Conservation (phyloP, 2,888 invertebrate species). For the Philonicus albiceps region DNA sequence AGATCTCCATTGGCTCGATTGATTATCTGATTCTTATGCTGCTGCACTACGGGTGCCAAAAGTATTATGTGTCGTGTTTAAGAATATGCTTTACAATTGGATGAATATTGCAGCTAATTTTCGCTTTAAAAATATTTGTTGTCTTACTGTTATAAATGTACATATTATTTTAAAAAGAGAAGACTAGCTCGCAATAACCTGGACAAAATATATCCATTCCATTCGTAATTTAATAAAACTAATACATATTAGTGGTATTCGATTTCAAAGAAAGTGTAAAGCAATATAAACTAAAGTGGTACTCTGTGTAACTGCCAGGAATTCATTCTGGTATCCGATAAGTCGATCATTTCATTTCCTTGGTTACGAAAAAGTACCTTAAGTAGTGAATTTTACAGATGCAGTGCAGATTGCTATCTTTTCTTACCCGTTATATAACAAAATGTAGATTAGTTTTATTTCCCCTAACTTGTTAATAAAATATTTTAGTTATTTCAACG, state of each 20-base stretch:
- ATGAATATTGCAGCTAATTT: neutral
- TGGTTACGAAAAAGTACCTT: neutral
- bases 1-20: neutral
- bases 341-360: neutral
- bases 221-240: neutral
- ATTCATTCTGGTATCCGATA: neutral
- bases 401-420: neutral
- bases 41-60: neutral
- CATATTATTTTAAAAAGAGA: neutral
- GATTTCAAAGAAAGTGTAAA: neutral
- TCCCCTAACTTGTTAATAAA: neutral
- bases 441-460: neutral
- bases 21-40: neutral
- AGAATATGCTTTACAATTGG: too few relatives aligned
- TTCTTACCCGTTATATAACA: neutral
- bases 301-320: neutral
- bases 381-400: neutral
- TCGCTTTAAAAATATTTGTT: neutral
- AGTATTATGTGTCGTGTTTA: too few relatives aligned
- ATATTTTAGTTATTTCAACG: neutral
- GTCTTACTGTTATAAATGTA: neutral
- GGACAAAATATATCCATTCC: neutral
- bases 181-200: neutral
- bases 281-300: neutral
- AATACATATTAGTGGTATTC: neutral